Percentiles rank a stretch among this genome's conserved stretches.
Conservation (phyloP, 2,113 vertebrate genomes). For the Trachemys scripta region DNA sequence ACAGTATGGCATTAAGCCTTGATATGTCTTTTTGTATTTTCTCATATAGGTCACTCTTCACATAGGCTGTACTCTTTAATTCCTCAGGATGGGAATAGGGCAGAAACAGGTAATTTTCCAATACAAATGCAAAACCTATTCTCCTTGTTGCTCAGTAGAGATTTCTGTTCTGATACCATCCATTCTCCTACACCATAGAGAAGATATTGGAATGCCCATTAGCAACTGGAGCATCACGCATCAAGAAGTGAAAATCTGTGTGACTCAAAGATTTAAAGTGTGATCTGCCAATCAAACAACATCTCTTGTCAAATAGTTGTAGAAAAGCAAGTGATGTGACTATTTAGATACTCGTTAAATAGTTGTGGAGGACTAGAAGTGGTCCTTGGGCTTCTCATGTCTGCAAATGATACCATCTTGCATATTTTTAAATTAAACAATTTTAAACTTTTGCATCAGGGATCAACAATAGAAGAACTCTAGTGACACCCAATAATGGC, state of each 20-base stretch:
- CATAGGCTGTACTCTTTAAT: fast-evolving
- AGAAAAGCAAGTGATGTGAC: fast-evolving
- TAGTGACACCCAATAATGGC: not conserved
- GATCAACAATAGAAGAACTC: fast-evolving
- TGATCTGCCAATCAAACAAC: not conserved
- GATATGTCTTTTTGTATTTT: too few relatives aligned
- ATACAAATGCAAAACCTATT: fast-evolving
- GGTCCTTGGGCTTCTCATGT: fast-evolving
- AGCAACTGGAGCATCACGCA: fast-evolving
- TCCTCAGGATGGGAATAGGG: not conserved
- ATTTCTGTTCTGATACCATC: not conserved
- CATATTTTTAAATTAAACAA: not conserved
- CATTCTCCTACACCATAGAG: not conserved
- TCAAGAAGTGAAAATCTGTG: fast-evolving
- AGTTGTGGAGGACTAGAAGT: not conserved
- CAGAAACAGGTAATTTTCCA: not conserved
- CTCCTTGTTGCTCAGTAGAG: not conserved
- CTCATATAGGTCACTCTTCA: too few relatives aligned
- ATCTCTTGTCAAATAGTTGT: not conserved
- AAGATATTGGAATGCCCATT: not conserved
- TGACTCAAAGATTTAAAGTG: not conserved
- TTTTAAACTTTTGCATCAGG: not conserved
- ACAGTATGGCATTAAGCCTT: too few relatives aligned
- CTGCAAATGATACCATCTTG: fast-evolving
- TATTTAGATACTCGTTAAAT: fast-evolving